Conservation (phyloP, 2,888 invertebrate species). For the Leptinotarsa rubiginosa region DNA sequence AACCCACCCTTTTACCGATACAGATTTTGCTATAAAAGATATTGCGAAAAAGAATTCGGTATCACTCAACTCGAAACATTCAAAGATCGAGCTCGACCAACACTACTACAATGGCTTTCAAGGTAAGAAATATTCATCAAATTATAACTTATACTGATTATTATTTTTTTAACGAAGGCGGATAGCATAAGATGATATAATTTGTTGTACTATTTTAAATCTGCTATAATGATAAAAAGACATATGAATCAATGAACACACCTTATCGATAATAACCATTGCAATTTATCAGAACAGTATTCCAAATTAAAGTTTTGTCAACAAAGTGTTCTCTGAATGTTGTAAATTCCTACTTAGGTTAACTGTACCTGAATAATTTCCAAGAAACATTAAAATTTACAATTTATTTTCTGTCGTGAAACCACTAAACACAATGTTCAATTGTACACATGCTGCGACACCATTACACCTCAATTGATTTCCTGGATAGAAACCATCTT, state of each 20-base stretch:
- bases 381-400: too few species aligned
- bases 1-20: constrained; percentile 10
- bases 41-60: background rate
- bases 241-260: background rate
- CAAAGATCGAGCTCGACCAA: background rate
- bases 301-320: too few species aligned
- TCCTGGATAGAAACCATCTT: too few species aligned
- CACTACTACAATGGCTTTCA: background rate
- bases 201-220: background rate
- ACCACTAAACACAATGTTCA: too few species aligned
- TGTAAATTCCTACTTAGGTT: too few species aligned
- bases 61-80: background rate
- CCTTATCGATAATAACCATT: background rate
- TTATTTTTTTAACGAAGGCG: background rate
- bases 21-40: constrained; percentile 10
- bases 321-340: too few species aligned
- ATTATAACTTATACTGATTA: background rate
- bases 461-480: too few species aligned
- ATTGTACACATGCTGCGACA: too few species aligned
- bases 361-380: too few species aligned
- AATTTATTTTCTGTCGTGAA: too few species aligned
- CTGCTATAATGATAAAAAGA: background rate
- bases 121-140: background rate
- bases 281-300: too few species aligned
- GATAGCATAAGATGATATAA: background rate